Evolutionary conservation across 2,113 vertebrate species (phyloP).

Genomic region (Xenopus borealis): DNA sequence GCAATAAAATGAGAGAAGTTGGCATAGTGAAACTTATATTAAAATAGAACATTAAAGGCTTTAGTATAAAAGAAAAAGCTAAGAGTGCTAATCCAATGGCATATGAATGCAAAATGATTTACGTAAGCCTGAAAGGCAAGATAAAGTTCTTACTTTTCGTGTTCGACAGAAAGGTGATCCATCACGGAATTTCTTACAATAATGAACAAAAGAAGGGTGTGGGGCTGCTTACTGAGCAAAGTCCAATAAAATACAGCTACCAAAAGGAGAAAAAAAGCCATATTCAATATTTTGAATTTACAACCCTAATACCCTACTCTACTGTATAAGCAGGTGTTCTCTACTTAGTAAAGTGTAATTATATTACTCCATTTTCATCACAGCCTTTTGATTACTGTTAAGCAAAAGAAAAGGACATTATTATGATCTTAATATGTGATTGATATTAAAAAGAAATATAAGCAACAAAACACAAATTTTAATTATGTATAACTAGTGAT

Average conservation of each 20-base stretch:
- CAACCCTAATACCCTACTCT: too few relatives aligned
- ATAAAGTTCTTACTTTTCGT: neutral
- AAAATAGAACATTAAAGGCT: neutral
- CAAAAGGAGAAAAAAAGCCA: neutral
- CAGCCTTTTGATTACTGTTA: too few relatives aligned
- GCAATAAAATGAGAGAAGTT: too few relatives aligned
- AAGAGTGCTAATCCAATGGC: neutral
- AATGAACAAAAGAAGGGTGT: neutral
- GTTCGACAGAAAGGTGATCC: constrained; percentile 19
- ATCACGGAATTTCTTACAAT: constrained; percentile 11
- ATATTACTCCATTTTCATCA: too few relatives aligned
- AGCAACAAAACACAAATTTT: too few relatives aligned
- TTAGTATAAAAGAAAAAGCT: neutral
- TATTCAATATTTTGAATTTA: too few relatives aligned
- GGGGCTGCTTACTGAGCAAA: constrained; percentile 4
- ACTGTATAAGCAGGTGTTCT: too few relatives aligned
- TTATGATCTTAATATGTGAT: too few relatives aligned
- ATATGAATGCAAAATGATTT: constrained; percentile 1
- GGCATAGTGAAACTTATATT: neutral
- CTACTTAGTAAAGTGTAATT: too few relatives aligned
- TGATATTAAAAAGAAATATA: too few relatives aligned
- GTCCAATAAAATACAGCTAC: neutral
- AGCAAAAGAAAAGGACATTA: too few relatives aligned
- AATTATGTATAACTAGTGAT: too few relatives aligned
- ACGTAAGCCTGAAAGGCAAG: neutral